These are phyloP conservation scores for Charaxes varanes DNA, from an alignment of 1,140 invertebrate genomes.

Conservation along the genomic window DNA sequence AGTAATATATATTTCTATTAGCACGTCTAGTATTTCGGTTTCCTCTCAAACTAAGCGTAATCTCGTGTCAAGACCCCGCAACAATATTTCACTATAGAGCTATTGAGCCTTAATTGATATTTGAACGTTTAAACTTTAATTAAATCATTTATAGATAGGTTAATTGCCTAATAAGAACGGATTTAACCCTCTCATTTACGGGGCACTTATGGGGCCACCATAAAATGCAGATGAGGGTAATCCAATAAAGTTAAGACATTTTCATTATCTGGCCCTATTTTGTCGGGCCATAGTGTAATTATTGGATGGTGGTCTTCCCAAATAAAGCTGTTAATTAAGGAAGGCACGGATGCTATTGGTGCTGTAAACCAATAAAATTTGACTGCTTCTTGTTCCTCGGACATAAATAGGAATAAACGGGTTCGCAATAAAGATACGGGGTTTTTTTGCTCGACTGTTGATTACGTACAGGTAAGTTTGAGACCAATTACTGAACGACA, in stretches of 20 bases:
- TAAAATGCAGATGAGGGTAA: slow-evolving; percentile 43
- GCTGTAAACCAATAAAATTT: slow-evolving; percentile 54
- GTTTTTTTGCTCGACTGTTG: slow-evolving; percentile 5
- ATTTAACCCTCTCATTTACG: slow-evolving; percentile 42
- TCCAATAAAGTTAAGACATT: slow-evolving; percentile 67
- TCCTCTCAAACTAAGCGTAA: too few relatives aligned
- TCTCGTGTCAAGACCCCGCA: too few relatives aligned
- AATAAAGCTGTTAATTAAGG: slow-evolving; percentile 67
- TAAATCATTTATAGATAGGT: too few relatives aligned
- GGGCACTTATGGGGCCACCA: slow-evolving; percentile 31
- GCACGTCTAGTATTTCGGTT: too few relatives aligned
- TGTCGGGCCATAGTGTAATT: slow-evolving; percentile 54
- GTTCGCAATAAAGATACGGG: slow-evolving; percentile 39
- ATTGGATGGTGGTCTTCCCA: slow-evolving; percentile 52
- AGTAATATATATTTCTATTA: too few relatives aligned
- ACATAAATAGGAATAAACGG: slow-evolving; percentile 38
- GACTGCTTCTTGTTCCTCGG: slow-evolving; percentile 50
- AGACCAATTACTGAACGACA: too few relatives aligned
- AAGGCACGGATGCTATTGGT: slow-evolving; percentile 50
- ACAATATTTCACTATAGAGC: too few relatives aligned
- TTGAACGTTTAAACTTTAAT: too few relatives aligned
- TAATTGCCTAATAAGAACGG: too few relatives aligned
- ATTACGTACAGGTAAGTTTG: slow-evolving; percentile 10
- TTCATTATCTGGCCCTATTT: slow-evolving; percentile 64
- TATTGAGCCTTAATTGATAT: too few relatives aligned